These are phyloP conservation scores for Typhlomys cinereus DNA, from an alignment of 2,113 vertebrate genomes.

Conservation along the genomic window DNA sequence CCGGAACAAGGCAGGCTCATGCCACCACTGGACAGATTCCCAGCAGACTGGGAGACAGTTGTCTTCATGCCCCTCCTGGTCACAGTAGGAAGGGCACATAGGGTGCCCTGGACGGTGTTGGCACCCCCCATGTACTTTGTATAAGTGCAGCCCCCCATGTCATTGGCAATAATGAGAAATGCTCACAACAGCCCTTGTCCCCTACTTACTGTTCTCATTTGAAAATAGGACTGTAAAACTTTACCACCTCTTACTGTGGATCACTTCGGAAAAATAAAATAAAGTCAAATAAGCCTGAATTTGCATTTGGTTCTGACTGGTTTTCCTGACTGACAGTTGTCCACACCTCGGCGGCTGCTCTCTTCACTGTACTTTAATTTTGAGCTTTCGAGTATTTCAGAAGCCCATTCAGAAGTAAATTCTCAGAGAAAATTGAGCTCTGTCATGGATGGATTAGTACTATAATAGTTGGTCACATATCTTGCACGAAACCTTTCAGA, in stretches of 20 bases:
- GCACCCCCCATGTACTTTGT: too few species aligned
- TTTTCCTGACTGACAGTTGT: conserved; percentile 90
- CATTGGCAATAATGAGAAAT: conserved; percentile 81
- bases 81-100: too few species aligned
- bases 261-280: conserved; percentile 83
- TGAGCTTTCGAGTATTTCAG: conserved; percentile 90
- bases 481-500: conserved; percentile 96
- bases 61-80: too few species aligned
- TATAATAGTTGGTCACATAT: conserved; percentile 99
- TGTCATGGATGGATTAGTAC: conserved; percentile 99
- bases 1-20: too few species aligned
- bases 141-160: conserved; percentile 65
- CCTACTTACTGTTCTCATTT: conserved; percentile 82
- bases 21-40: too few species aligned
- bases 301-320: conserved; percentile 87
- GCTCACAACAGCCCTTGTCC: conserved; percentile 69
- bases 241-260: conserved; percentile 79
- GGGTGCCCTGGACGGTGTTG: too few species aligned
- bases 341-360: conserved; percentile 87
- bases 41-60: too few species aligned
- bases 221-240: conserved; percentile 83
- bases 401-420: conserved; percentile 93
- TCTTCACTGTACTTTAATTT: conserved; percentile 92
- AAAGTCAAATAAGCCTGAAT: conserved; percentile 87
- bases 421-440: conserved; percentile 99